Conservation (phyloP, 2,888 invertebrate species). For the Tolmerus cingulatus region DNA sequence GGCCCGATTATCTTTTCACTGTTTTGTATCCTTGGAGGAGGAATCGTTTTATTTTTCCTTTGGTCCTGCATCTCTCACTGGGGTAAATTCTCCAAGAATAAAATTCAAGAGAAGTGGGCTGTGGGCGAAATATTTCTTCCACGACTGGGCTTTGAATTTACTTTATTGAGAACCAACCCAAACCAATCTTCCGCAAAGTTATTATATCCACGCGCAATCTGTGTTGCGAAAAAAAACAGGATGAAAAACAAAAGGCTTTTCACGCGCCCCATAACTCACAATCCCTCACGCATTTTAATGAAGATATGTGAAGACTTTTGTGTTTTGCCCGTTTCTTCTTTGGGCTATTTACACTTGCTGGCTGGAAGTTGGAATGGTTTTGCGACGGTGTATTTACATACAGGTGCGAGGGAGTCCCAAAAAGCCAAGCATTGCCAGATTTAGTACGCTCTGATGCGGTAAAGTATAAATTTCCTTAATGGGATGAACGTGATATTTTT, state of each 20-base stretch:
- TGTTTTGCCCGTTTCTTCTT: not conserved
- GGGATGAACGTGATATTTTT: slow-evolving; percentile 15
- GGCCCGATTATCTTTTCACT: slow-evolving; percentile 14
- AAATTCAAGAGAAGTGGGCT: not conserved
- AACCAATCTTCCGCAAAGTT: not conserved
- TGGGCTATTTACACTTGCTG: not conserved
- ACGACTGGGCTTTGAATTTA: not conserved
- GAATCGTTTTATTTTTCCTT: not conserved
- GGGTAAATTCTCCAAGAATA: not conserved
- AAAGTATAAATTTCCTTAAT: slow-evolving; percentile 14
- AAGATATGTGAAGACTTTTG: slow-evolving; percentile 9
- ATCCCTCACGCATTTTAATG: slow-evolving; percentile 15
- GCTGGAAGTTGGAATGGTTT: not conserved
- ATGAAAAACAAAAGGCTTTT: not conserved
- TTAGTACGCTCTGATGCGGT: not conserved
- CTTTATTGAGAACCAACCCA: not conserved
- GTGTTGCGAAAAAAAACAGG: not conserved
- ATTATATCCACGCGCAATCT: slow-evolving; percentile 21
- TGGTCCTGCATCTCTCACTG: not conserved
- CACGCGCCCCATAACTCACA: not conserved
- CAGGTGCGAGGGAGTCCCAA: not conserved
- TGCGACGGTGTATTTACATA: not conserved
- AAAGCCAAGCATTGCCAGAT: not conserved
- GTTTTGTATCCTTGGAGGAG: not conserved
- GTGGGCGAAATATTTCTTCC: not conserved